Evolutionary conservation across 2,113 vertebrate species (phyloP).

Genomic region (Rhombomys opimus): DNA sequence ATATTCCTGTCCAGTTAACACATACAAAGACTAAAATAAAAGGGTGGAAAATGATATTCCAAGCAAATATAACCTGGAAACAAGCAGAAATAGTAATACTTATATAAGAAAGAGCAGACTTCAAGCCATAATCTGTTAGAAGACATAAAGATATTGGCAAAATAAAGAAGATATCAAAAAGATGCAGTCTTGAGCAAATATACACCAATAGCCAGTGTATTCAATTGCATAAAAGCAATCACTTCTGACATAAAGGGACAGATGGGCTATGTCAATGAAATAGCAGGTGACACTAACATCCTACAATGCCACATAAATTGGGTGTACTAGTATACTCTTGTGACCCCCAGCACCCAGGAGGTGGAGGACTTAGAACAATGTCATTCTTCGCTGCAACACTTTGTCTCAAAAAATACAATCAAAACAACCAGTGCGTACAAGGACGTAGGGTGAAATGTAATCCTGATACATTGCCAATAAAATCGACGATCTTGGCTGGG

Average conservation of each 20-base stretch:
- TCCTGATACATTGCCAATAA: not conserved
- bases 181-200: not conserved
- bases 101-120: not conserved
- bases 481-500: not conserved
- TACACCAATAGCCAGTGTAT: not conserved
- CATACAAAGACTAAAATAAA: not conserved
- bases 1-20: not conserved
- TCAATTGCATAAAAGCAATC: not conserved
- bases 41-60: not conserved
- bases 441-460: not conserved
- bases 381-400: not conserved
- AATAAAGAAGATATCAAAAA: not conserved
- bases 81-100: not conserved
- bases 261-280: not conserved
- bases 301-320: not conserved
- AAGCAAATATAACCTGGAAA: not conserved
- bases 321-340: not conserved
- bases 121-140: not conserved
- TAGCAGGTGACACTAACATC: not conserved
- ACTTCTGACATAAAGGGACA: not conserved
- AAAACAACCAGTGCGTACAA: not conserved
- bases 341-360: not conserved
- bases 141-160: not conserved
- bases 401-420: not conserved
- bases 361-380: not conserved